Evolutionary conservation across 2,888 invertebrate species (phyloP), one percentile per base, ranked within the genome.

Genomic region (Drosophila fulvimacula): DNA sequence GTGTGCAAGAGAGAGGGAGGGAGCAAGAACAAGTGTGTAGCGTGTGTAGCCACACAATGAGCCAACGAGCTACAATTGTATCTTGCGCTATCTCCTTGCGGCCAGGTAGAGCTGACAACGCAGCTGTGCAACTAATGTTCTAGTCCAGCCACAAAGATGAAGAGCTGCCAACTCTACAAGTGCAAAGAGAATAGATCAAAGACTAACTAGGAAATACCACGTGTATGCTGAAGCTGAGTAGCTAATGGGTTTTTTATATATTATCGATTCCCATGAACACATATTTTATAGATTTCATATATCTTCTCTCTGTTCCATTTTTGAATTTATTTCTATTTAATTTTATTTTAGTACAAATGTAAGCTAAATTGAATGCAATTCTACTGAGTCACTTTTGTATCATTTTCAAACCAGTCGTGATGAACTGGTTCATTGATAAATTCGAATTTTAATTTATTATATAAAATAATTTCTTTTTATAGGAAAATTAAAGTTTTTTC

Each of bases 51-150:
- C 68, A 49, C 68, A 69, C 41, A 59, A 48, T 30, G 61, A 32
- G 39, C 41, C 60, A 27, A 15, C 55, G 41, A 48, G 71, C 76
- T 82, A 74, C 81, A 85, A 77, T 82, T 80, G 82, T 75, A 82
- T 86, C 82, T 81, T 44, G 59, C 41, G 62, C 63, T 69, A 69
- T 69, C 69, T 69, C 69, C 38, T 24, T 63, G 64, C 62, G 69
- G 62, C 61, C 86, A 82, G 83, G 86, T 78, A 74, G 67, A 68
- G 58, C 57, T 63, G 66, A 48, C 64, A 61, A 69, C 41, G 80
- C 78, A 78, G 63, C 79, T 80, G 79, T 79, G 79, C 65, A 85
- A 81, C 88, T 84, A 88, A 84, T 86, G 83, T 69, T 85, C 74
- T 88, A 81, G 79, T 42, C 52, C 46, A 39, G 42, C 53, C 73